phyloP scores from a whole-genome alignment of 2,113 vertebrate genomes.

The Gymnogyps californianus region DNA sequence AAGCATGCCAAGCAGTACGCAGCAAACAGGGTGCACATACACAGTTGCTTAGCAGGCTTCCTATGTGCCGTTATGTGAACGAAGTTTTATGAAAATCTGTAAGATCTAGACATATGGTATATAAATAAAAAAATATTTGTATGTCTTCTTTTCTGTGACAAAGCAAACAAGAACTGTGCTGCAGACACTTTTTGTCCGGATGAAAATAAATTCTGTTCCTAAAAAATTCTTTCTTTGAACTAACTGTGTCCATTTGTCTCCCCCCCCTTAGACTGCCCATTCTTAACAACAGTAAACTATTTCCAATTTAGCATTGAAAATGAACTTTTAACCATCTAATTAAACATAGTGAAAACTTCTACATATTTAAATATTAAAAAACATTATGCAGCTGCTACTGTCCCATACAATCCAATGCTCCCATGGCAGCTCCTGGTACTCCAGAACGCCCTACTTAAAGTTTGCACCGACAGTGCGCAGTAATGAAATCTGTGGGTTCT shows the following conservation, averaged over 20 bases:
- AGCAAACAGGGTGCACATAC: background rate
- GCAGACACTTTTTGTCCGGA: background rate
- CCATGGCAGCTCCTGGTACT: background rate
- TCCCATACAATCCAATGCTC: background rate
- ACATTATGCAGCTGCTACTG: background rate
- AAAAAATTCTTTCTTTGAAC: background rate
- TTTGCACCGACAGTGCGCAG: accelerated
- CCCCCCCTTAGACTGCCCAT: background rate
- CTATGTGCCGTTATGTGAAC: accelerated
- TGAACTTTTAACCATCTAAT: background rate
- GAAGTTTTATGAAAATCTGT: background rate
- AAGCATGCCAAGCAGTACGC: accelerated
- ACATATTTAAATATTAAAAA: background rate
- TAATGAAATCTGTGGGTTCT: background rate
- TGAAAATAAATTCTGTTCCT: background rate
- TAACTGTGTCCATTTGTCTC: background rate
- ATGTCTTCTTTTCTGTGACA: background rate
- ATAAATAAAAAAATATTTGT: background rate
- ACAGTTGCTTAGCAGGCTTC: background rate
- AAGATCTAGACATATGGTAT: background rate
- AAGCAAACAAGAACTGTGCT: background rate
- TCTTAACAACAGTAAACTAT: background rate
- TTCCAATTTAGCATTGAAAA: background rate
- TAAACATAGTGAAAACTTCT: background rate
- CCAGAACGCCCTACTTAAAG: background rate